Conservation (phyloP, 1,140 invertebrate genomes). For the Brevipalpus yothersi region DNA sequence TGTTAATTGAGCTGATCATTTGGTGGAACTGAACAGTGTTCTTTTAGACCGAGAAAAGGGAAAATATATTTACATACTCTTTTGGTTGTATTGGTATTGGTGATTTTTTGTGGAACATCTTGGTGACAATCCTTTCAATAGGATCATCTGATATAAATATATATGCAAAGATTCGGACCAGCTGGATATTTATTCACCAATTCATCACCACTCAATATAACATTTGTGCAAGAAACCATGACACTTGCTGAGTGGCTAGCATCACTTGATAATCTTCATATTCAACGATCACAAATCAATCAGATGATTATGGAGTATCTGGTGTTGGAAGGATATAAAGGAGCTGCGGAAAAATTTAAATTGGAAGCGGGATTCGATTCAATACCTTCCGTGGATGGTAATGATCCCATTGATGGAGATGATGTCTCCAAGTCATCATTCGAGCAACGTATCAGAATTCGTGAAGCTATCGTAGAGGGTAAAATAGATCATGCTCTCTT, state of each 20-base stretch:
- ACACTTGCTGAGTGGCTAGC: no score
- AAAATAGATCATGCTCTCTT: slow-evolving; percentile 74
- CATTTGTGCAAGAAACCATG: no score
- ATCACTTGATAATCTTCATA: not conserved
- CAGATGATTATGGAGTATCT: slow-evolving; percentile 96
- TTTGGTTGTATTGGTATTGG: no score
- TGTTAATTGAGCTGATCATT: no score
- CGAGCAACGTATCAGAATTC: slow-evolving; percentile 71
- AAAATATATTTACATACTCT: no score
- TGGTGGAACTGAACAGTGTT: no score
- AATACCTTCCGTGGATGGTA: slow-evolving; percentile 27
- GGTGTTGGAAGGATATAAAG: slow-evolving; percentile 85
- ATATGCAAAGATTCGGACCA: no score
- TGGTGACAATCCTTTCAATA: no score
- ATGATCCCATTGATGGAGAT: not conserved
- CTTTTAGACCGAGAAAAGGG: no score
- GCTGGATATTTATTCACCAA: no score
- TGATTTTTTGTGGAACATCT: no score
- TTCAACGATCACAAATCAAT: slow-evolving; percentile 69
- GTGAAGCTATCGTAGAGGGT: slow-evolving; percentile 79
- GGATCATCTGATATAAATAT: no score
- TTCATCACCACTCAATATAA: slow-evolving; percentile 20
- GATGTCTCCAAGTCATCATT: slow-evolving; percentile 20
- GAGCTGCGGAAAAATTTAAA: slow-evolving; percentile 89
- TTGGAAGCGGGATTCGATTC: slow-evolving; percentile 57